Conservation (phyloP, 2,888 invertebrate species). For the Elysia crispata region DNA sequence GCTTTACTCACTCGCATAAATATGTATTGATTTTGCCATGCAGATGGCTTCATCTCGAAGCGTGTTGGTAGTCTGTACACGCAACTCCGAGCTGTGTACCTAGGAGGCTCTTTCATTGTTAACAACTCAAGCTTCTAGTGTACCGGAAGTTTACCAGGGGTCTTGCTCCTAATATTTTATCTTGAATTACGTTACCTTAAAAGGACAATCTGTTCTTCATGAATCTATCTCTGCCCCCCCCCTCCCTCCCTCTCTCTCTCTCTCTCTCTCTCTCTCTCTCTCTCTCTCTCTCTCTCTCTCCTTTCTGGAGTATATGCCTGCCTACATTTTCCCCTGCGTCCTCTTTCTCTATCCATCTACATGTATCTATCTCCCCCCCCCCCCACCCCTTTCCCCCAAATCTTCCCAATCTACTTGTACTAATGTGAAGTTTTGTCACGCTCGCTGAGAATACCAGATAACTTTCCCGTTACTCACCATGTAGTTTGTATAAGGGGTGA, state of each 20-base stretch:
- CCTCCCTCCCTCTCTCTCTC: neutral
- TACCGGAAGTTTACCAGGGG: neutral
- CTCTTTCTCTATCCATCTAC: constrained; percentile 11
- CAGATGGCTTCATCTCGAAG: too few species aligned
- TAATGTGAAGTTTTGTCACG: neutral
- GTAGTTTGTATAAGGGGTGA: too few species aligned
- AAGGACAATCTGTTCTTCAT: neutral
- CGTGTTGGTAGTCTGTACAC: too few species aligned
- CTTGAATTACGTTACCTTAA: too few species aligned
- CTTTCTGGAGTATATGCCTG: constrained; percentile 22
- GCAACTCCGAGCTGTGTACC: too few species aligned
- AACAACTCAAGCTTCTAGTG: too few species aligned
- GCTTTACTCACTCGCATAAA: neutral
- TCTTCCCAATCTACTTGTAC: neutral
- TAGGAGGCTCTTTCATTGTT: too few species aligned
- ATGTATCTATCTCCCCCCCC: constrained; percentile 5
- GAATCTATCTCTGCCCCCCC: neutral
- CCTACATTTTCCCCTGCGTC: too few species aligned
- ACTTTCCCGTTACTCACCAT: too few species aligned
- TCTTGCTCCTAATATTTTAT: neutral
- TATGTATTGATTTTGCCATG: too few species aligned
- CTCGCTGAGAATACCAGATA: neutral
- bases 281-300: constrained; percentile 23
- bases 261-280: constrained; percentile 17
- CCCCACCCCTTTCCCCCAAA: constrained; percentile 7